Evolutionary conservation across 2,113 vertebrate genomes (phyloP), one percentile per base, ranked within the genome.

Genomic region (Burhinus bistriatus): DNA sequence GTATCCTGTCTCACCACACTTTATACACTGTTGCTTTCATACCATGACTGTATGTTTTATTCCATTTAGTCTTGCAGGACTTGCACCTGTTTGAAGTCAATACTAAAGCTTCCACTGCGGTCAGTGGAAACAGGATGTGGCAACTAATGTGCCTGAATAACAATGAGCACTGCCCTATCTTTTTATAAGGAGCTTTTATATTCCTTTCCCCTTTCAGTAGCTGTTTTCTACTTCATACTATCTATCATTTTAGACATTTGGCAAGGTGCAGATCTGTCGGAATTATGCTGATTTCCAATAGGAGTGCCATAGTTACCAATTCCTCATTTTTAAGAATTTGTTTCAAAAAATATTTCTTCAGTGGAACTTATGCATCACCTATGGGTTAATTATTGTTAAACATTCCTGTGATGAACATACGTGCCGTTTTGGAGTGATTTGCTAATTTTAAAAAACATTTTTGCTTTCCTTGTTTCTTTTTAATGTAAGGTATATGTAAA

Each of bases 31-130:
- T 91, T 83, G 93, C 95, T 97, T 97, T 97, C 87, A 96, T 94
- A 65, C 58, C 0, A 0, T 95, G 95, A 96, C 92, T 95, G 95
- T 47, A 84, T 2, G 1, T 96, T 97, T 96, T 96, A 91, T 97
- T 97, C 69, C 61, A 49, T 83, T 91, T 34, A 75, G 72, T 91
- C 89, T 84, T 87, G 4, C 32, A 89, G 70, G 93, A 85, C 89
- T 87, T 95, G 97, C 95, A 97, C 93, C 95, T 97, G 96, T 93
- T 95, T 68, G 80, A 78, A 89, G 94, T 95, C 92, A 96, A 93
- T 93, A 88, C 68, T 94, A 26, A 83, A 92, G 88, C 90, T 85
- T 96, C 93, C 80, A 78, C 62, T 81, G 65, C 59, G 69, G 69
- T 95, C 80, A 87, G 5, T 78, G 65, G 80, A 68, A 90, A 69